A percentile compares a stretch with the other conserved stretches of the same genome.
phyloP scores from a whole-genome alignment of 2,113 vertebrate genomes.

The Dendropsophus ebraccatus region DNA sequence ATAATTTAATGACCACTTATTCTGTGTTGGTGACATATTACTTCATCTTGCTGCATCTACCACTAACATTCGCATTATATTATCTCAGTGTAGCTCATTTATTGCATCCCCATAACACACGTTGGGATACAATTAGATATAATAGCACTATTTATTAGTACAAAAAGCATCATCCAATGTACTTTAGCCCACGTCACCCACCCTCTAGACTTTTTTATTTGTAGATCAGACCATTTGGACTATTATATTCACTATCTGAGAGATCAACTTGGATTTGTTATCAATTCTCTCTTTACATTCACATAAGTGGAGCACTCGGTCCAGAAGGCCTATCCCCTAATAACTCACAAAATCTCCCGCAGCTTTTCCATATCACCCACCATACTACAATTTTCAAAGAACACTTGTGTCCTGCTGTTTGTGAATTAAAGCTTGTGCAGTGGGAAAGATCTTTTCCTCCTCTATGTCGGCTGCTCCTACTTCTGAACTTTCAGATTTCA shows the following conservation, averaged over 20 bases:
- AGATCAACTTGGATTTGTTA: background rate
- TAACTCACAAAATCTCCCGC: constrained; percentile 38
- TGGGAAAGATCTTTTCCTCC: background rate
- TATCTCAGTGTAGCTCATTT: too few relatives aligned
- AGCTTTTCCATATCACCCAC: constrained; percentile 39
- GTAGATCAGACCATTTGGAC: background rate
- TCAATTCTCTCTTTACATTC: constrained; percentile 18
- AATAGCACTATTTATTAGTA: background rate
- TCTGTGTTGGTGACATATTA: too few relatives aligned
- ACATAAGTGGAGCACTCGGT: constrained; percentile 27
- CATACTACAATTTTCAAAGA: constrained; percentile 30
- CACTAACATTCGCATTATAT: too few relatives aligned
- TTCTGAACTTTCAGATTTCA: background rate
- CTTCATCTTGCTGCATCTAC: too few relatives aligned
- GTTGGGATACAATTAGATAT: background rate
- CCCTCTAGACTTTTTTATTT: background rate
- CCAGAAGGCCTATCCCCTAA: constrained; percentile 3
- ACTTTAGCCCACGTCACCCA: background rate
- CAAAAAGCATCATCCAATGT: background rate
- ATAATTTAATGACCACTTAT: too few relatives aligned
- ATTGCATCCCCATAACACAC: too few relatives aligned
- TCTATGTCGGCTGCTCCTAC: background rate
- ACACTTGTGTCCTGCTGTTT: constrained; percentile 27
- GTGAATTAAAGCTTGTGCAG: constrained; percentile 39
- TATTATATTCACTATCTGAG: background rate